Base-by-base conservation (phyloP, 2,888 invertebrate genomes). In the Pristionchus entomophagus region DNA sequence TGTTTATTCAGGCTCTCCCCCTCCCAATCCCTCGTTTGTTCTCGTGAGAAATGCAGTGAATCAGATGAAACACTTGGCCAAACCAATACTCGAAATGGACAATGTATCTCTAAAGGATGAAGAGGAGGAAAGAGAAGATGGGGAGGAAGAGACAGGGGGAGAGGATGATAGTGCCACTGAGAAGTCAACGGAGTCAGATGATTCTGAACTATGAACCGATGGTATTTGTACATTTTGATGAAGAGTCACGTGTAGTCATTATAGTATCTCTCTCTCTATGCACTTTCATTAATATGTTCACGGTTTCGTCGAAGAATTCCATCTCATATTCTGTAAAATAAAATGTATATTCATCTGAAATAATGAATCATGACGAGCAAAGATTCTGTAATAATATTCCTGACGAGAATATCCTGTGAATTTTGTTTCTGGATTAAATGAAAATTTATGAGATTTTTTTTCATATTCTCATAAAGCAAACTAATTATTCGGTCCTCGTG, bases 41-140 rank as follows among this genome's bases (percentile, higher is more conserved):
- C 32, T 82, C 26, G 82, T 82, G 59, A 38, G 56, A 53, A 59
- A 82, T 32, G 82, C 59, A n/a, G 59, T 82, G 59, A 59, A 82
- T 35, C 41, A 82, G 26, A 32, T 82, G 82, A 59, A 59, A 41
- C 6, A 51, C 1, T 19, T 51, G 32, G 14, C 51, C 8, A 80
- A 22, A 8, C 78, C 51, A 51, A 51, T 49, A 22, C 78, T 80
- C 51, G 49, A 80, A 19, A 51, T 51, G 78, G 78, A 80, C 49
- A 80, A 80, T 80, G 49, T 51, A 4, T n/a, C 32, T 32, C 17
- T 80, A 17, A 51, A 51, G 6, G 78, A 80, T 29, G 19, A 32
- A 19, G 78, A 80, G 0, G 78, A 51, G 32, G 51, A 80, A 51
- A 12, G 22, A 51, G 78, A 80, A 12, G 78, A 35, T 2, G 78